Percentiles rank a stretch among this genome's conserved stretches.
phyloP scores from a whole-genome alignment of 2,797 vertebrate genomes.

The Hypotaenidia okinawae region DNA sequence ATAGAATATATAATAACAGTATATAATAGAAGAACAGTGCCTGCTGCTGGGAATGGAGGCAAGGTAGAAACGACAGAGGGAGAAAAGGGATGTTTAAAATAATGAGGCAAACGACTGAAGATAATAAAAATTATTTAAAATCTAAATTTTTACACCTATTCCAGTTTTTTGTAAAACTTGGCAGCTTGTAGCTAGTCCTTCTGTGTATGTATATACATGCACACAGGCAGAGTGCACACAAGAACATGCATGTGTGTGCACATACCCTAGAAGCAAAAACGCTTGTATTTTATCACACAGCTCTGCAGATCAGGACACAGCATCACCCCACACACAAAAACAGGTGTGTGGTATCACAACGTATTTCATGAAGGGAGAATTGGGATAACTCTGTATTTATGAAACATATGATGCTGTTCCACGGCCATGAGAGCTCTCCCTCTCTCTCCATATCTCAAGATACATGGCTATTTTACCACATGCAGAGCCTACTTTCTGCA shows the following conservation, averaged over 20 bases:
- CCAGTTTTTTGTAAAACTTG: neutral
- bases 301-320: neutral
- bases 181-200: neutral
- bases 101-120: neutral
- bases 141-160: neutral
- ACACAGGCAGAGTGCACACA: neutral
- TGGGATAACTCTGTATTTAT: neutral
- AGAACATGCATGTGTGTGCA: accelerated
- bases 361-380: neutral
- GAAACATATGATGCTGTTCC: neutral
- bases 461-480: neutral
- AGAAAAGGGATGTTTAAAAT: neutral
- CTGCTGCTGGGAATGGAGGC: neutral
- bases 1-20: too few relatives aligned
- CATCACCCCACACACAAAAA: neutral
- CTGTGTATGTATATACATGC: accelerated
- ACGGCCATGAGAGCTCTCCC: neutral
- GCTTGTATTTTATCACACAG: neutral
- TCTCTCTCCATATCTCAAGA: neutral
- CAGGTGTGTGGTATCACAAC: accelerated
- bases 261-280: neutral
- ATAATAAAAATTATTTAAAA: neutral
- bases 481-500: neutral
- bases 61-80: neutral
- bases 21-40: too few relatives aligned